Conservation (phyloP, 2,797 vertebrate genomes). For the Alca torda region DNA sequence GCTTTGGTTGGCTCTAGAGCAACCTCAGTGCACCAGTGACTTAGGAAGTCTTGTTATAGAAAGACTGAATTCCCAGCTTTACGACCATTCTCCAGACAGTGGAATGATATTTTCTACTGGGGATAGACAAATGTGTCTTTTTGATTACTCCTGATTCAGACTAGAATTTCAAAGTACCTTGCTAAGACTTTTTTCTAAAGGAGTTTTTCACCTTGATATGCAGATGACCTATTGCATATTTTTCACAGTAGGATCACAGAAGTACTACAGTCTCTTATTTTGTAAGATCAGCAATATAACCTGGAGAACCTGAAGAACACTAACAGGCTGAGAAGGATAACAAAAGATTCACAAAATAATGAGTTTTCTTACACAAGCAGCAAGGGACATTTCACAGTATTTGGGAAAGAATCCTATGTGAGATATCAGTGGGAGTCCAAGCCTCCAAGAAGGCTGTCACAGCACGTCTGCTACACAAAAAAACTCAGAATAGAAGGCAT, state of each 20-base stretch:
- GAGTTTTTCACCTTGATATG: neutral
- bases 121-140: accelerated
- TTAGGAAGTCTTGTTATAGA: neutral
- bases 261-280: neutral
- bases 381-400: neutral
- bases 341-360: neutral
- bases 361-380: neutral
- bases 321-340: neutral
- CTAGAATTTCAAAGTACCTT: neutral
- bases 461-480: neutral
- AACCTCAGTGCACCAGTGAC: neutral
- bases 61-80: neutral
- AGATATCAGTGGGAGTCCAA: neutral
- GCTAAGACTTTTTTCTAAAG: neutral
- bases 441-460: neutral
- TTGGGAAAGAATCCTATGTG: neutral
- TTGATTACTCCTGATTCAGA: neutral
- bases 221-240: neutral
- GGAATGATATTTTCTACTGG: neutral
- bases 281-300: neutral
- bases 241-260: neutral
- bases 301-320: neutral
- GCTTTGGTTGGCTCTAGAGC: neutral
- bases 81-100: accelerated
- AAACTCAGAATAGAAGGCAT: neutral